Evolutionary conservation across 2,797 vertebrate species (phyloP).

Genomic region (Bovichtus variegatus): DNA sequence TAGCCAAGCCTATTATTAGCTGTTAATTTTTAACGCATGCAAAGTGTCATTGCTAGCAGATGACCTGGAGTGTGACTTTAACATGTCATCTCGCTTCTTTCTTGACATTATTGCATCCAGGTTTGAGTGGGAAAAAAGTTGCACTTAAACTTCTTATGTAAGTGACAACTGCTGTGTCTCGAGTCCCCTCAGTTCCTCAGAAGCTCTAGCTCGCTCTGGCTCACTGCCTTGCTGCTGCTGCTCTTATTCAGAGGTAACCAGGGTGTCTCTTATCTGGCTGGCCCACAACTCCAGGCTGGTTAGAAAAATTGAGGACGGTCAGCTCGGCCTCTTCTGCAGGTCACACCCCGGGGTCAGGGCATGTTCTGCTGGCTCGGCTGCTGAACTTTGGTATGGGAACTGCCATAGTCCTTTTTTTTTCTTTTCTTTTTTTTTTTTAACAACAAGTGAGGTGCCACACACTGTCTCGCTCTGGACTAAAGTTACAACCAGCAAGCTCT

Average conservation of each 20-base stretch:
- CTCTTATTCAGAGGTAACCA: conserved; percentile 71
- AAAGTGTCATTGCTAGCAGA: conserved; percentile 10
- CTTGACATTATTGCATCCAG: background rate
- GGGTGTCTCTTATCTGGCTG: conserved; percentile 72
- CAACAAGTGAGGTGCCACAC: conserved; percentile 32
- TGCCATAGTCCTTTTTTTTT: background rate
- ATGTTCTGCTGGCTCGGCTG: conserved; percentile 47
- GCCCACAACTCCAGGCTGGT: conserved; percentile 29
- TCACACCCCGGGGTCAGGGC: conserved; percentile 55
- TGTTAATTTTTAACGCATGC: conserved; percentile 28
- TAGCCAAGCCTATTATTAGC: conserved; percentile 51
- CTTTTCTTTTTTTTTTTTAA: too few species aligned
- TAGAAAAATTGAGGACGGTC: conserved; percentile 36
- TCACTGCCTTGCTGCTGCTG: conserved; percentile 18
- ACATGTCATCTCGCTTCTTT: background rate
- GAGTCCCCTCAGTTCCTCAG: background rate
- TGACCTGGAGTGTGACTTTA: conserved; percentile 11
- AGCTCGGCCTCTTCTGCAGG: conserved; percentile 36
- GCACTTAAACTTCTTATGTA: conserved; percentile 21
- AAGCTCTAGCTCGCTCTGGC: conserved; percentile 8
- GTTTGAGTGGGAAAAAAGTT: conserved; percentile 12
- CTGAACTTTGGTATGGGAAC: conserved; percentile 9
- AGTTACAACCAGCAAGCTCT: conserved; percentile 71
- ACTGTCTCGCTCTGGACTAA: conserved; percentile 66
- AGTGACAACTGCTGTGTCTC: conserved; percentile 33